Evolutionary conservation across 2,113 vertebrate genomes (phyloP).

Genomic region (Taurulus bubalis): DNA sequence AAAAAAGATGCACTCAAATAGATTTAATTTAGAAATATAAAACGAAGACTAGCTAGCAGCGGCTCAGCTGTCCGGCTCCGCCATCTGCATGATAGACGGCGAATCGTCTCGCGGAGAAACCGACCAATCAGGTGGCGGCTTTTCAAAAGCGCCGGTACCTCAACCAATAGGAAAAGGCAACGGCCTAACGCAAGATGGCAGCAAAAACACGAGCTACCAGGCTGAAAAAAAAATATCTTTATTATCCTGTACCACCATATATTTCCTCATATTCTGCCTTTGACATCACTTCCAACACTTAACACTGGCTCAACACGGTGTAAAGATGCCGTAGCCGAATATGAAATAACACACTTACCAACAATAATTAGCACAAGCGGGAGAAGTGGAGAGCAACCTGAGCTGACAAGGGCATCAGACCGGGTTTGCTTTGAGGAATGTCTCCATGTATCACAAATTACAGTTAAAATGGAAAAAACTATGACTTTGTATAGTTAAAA

Average conservation of each 20-base stretch:
- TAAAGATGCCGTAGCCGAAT: background rate
- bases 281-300: background rate
- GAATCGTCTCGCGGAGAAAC: slow-evolving; percentile 44
- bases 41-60: slow-evolving; percentile 67
- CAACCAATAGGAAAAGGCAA: slow-evolving; percentile 71
- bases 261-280: background rate
- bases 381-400: slow-evolving; percentile 1
- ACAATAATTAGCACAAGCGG: slow-evolving; percentile 8
- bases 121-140: slow-evolving; percentile 69
- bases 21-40: slow-evolving; percentile 78
- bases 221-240: slow-evolving; percentile 45
- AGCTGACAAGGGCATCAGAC: background rate
- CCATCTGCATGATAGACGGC: slow-evolving; percentile 77
- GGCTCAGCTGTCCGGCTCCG: slow-evolving; percentile 79
- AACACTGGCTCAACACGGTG: background rate
- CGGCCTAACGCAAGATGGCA: slow-evolving; percentile 60
- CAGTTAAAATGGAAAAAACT: slow-evolving; percentile 15
- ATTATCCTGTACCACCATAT: slow-evolving; percentile 6
- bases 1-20: slow-evolving; percentile 55
- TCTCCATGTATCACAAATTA: slow-evolving; percentile 12
- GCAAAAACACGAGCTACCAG: slow-evolving; percentile 20
- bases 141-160: slow-evolving; percentile 60
- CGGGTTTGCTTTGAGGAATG: background rate
- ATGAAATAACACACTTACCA: background rate
- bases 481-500: slow-evolving; percentile 29